These are phyloP conservation scores for Eristalis pertinax DNA, from an alignment of 2,888 invertebrate genomes.

Conservation along the genomic window DNA sequence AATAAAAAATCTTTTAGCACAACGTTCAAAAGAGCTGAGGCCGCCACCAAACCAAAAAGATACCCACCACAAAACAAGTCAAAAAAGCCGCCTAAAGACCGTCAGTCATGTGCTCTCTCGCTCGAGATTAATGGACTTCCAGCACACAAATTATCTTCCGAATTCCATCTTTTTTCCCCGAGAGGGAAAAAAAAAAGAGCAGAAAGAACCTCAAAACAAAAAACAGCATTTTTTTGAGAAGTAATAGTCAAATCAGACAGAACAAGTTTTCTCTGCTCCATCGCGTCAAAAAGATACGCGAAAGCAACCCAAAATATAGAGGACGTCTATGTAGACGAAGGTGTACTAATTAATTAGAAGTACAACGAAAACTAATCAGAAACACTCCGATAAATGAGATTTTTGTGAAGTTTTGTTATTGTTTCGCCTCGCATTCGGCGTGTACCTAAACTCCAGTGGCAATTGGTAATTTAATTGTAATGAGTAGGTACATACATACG, in stretches of 20 bases:
- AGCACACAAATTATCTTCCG: slow-evolving; percentile 29
- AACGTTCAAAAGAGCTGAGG: not conserved
- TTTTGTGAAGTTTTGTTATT: not conserved
- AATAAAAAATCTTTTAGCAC: slow-evolving; percentile 38
- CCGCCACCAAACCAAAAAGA: slow-evolving; percentile 19
- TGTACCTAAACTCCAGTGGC: slow-evolving; percentile 56
- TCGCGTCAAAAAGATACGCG: not conserved
- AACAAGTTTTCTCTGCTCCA: slow-evolving; percentile 25
- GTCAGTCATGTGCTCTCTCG: slow-evolving; percentile 9
- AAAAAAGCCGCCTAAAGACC: slow-evolving; percentile 21
- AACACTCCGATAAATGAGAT: slow-evolving; percentile 54
- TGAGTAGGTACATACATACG: slow-evolving; percentile 21
- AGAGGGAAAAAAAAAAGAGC: not conserved
- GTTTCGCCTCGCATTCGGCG: not conserved
- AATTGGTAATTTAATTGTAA: slow-evolving; percentile 58
- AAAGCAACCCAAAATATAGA: not conserved
- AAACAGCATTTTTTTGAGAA: slow-evolving; percentile 3
- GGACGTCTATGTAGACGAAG: slow-evolving; percentile 9
- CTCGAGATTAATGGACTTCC: slow-evolving; percentile 41
- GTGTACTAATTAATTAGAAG: slow-evolving; percentile 54
- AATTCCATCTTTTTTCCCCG: slow-evolving; percentile 38
- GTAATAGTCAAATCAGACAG: slow-evolving; percentile 10
- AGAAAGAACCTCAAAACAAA: not conserved
- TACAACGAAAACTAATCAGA: slow-evolving; percentile 63
- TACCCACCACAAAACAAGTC: not conserved